Percentiles rank a stretch among this genome's conserved stretches.
phyloP scores from a whole-genome alignment of 2,113 vertebrate genomes.

The Triplophysa rosa region DNA sequence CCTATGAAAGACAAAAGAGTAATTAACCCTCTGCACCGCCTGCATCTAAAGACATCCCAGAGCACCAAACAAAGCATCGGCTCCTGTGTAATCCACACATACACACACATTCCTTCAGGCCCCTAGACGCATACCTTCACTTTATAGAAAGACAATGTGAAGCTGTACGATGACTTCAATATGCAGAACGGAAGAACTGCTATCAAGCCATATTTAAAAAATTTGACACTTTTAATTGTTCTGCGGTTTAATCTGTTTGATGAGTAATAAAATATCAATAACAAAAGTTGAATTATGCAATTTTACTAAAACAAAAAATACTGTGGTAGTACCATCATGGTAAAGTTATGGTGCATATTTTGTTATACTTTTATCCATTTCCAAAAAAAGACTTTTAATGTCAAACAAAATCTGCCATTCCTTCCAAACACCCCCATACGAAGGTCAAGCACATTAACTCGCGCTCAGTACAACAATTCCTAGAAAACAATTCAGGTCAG shows the following conservation, averaged over 20 bases:
- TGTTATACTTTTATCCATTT: not conserved
- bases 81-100: conserved; percentile 50
- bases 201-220: too few relatives aligned
- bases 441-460: conserved; percentile 27
- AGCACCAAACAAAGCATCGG: conserved; percentile 41
- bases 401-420: conserved; percentile 2
- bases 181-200: not conserved
- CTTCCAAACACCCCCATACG: not conserved
- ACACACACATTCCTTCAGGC: conserved; percentile 49
- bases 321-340: not conserved
- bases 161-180: not conserved
- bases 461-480: not conserved
- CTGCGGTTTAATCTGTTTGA: too few relatives aligned
- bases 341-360: not conserved
- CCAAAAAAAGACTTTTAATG: not conserved
- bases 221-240: too few relatives aligned
- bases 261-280: too few relatives aligned
- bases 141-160: not conserved
- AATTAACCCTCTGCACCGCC: conserved; percentile 45
- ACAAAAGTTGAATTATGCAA: not conserved
- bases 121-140: conserved; percentile 16
- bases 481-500: conserved; percentile 38
- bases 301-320: not conserved
- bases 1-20: conserved; percentile 56
- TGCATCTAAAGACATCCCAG: conserved; percentile 34